Percentiles rank a stretch among this genome's conserved stretches.
Evolutionary conservation across 2,888 invertebrate species (phyloP).

Genomic region (Flexamia atlantica): DNA sequence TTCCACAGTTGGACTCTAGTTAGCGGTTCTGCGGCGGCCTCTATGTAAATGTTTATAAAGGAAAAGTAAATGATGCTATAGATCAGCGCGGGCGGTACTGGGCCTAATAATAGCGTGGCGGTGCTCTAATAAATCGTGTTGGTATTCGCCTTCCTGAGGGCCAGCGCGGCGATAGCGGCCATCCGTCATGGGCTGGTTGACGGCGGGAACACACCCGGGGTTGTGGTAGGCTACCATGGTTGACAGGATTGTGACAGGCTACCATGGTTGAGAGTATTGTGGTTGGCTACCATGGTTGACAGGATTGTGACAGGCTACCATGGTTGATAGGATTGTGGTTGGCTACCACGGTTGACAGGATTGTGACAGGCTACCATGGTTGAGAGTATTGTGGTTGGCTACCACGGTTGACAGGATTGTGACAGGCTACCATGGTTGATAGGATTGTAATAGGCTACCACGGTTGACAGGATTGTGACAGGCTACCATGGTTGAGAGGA

Average conservation of each 20-base stretch:
- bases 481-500: no score
- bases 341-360: not conserved
- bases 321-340: no score
- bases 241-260: not conserved
- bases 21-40: slow-evolving; percentile 8
- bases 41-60: slow-evolving; percentile 58
- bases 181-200: slow-evolving; percentile 26
- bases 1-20: not conserved
- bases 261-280: no score
- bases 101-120: slow-evolving; percentile 54
- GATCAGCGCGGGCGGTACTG: slow-evolving; percentile 53
- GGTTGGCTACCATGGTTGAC: not conserved
- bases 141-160: slow-evolving; percentile 48
- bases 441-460: no score
- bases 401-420: not conserved
- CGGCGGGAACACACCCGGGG: not conserved
- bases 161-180: slow-evolving; percentile 5
- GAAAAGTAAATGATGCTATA: slow-evolving; percentile 57
- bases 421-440: no score
- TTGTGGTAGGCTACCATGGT: not conserved
- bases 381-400: no score
- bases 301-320: not conserved
- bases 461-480: no score
- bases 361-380: not conserved
- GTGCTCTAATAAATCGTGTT: slow-evolving; percentile 55